Conservation (phyloP, 2,888 invertebrate genomes). For the Podotricha telesiphe region DNA sequence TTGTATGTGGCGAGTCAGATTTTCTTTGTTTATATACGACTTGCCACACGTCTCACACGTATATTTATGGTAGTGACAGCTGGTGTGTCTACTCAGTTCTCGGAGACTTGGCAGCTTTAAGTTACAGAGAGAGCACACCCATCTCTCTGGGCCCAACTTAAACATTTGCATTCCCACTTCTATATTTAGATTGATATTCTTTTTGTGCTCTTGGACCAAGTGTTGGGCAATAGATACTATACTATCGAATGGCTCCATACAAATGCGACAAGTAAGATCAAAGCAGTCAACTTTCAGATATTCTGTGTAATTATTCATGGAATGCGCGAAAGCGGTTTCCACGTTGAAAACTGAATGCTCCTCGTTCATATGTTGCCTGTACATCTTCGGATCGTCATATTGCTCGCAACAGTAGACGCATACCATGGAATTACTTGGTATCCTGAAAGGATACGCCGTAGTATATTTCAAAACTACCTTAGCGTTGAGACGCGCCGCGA, state of each 20-base stretch:
- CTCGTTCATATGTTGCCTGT: conserved; percentile 60
- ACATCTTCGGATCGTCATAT: conserved; percentile 56
- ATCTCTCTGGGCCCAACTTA: conserved; percentile 54
- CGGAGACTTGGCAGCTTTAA: conserved; percentile 56
- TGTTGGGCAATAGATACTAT: conserved; percentile 54
- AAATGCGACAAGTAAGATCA: conserved; percentile 61
- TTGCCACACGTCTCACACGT: conserved; percentile 68
- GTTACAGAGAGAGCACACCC: conserved; percentile 60
- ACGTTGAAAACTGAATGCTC: conserved; percentile 58
- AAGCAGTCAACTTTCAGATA: conserved; percentile 61
- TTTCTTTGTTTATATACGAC: conserved; percentile 57
- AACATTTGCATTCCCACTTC: conserved; percentile 64
- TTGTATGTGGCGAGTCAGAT: conserved; percentile 53
- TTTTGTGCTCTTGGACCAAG: conserved; percentile 52
- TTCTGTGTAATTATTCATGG: conserved; percentile 48
- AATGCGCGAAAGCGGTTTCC: conserved; percentile 56
- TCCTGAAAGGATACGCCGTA: conserved; percentile 68
- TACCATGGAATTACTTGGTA: conserved; percentile 61
- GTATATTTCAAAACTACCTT: conserved; percentile 63
- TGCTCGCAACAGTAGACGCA: conserved; percentile 67
- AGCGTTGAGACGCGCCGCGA: conserved; percentile 67
- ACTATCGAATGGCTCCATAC: conserved; percentile 50
- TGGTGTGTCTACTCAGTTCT: conserved; percentile 61
- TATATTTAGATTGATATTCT: conserved; percentile 52
- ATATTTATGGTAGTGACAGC: conserved; percentile 60